Conservation (phyloP, 2,888 invertebrate genomes). For the Cancer borealis region DNA sequence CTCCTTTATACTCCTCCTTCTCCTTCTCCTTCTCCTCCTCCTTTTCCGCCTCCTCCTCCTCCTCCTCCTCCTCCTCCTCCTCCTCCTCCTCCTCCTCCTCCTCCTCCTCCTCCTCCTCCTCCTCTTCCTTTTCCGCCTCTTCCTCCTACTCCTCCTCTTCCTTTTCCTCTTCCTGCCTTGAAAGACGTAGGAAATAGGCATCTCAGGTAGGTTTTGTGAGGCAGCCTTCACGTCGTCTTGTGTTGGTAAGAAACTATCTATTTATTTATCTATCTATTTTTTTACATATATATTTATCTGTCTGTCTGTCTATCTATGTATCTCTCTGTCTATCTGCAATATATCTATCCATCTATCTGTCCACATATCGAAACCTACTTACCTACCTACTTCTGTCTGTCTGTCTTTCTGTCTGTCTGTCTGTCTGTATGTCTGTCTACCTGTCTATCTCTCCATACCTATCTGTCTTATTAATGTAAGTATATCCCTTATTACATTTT, state of each 20-base stretch:
- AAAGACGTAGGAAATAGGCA: background rate
- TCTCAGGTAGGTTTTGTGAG: background rate
- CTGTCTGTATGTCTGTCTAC: background rate
- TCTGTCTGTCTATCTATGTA: background rate
- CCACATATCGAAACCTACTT: background rate
- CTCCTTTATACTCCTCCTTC: background rate
- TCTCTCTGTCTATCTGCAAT: background rate
- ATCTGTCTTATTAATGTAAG: no score
- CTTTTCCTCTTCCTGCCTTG: background rate
- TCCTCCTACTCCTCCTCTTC: background rate
- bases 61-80: background rate
- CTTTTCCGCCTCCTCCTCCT: background rate
- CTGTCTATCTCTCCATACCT: background rate
- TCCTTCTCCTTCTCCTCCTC: no score
- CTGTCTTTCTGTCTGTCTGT: background rate
- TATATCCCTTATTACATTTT: no score
- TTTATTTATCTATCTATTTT: background rate
- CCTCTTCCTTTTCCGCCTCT: no score
- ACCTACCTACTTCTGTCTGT: background rate
- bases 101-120: no score
- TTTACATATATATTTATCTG: no score
- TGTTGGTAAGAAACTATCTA: background rate
- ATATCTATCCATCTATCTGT: background rate
- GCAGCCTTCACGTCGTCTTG: background rate
- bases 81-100: background rate